Conservation (phyloP, 2,888 invertebrate genomes). For the Germaria angustata region DNA sequence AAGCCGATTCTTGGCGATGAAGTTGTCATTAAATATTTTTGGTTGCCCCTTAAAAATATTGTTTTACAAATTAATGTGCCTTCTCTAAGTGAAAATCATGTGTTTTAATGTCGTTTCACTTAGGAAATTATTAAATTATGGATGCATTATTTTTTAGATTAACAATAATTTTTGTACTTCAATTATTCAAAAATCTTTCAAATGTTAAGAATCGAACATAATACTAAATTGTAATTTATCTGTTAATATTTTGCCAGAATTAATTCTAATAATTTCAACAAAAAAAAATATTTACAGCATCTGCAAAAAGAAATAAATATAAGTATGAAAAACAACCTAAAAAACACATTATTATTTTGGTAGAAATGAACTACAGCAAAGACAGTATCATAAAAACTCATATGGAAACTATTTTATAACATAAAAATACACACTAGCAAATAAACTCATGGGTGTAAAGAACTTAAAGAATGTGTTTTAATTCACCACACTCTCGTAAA, state of each 20-base stretch:
- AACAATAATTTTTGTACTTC: too few species aligned
- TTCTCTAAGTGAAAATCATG: too few species aligned
- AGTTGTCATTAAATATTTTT: too few species aligned
- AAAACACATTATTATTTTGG: conserved; percentile 28
- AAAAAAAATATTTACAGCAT: conserved; percentile 43
- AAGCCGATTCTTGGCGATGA: too few species aligned
- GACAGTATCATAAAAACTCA: conserved; percentile 8
- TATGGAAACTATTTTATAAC: conserved; percentile 52
- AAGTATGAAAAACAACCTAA: conserved; percentile 12
- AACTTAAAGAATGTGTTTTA: conserved; percentile 54
- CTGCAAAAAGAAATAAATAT: conserved; percentile 51
- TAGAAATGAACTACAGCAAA: background rate
- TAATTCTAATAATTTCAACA: conserved; percentile 28
- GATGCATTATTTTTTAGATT: too few species aligned
- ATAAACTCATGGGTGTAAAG: conserved; percentile 44
- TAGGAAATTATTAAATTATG: too few species aligned
- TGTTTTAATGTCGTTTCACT: too few species aligned
- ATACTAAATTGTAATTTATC: conserved; percentile 50
- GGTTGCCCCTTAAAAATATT: too few species aligned
- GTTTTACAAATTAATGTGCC: too few species aligned
- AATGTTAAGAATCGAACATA: too few species aligned
- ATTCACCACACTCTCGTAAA: conserved; percentile 25
- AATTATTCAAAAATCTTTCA: too few species aligned
- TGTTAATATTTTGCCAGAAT: conserved; percentile 35
- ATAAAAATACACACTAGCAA: conserved; percentile 30